phyloP scores from a whole-genome alignment of 2,113 vertebrate species.

The Burhinus oedicnemus region DNA sequence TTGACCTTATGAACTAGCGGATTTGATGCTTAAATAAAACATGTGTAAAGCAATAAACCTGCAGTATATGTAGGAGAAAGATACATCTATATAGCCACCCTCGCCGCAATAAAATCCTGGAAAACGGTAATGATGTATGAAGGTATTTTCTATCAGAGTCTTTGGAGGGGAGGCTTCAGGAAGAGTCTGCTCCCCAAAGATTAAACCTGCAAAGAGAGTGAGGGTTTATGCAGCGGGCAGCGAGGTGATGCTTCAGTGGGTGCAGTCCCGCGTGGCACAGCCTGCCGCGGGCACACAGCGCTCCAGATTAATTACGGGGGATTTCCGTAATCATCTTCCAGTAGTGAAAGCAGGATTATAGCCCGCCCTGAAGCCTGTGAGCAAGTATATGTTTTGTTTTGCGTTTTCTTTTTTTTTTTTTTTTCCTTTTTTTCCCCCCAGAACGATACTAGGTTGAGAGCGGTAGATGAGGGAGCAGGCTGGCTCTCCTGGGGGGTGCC shows the following conservation, averaged over 20 bases:
- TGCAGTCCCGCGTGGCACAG: background rate
- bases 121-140: background rate
- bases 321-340: background rate
- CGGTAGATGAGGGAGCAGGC: background rate
- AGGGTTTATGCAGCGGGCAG: background rate
- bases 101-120: background rate
- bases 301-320: background rate
- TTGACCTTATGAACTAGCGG: background rate
- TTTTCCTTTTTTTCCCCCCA: too few species aligned
- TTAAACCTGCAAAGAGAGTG: background rate
- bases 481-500: background rate
- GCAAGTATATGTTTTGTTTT: background rate
- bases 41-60: background rate
- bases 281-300: background rate
- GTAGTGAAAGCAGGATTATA: background rate
- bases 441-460: background rate
- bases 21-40: background rate
- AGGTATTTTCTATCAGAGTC: background rate
- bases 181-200: background rate
- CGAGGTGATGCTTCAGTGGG: background rate
- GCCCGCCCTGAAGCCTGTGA: background rate
- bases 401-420: rapidly evolving
- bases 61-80: background rate
- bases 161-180: background rate
- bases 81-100: background rate